Evolutionary conservation across 2,113 vertebrate genomes (phyloP), one percentile per base, ranked within the genome.

Genomic region (Anseranas semipalmata): DNA sequence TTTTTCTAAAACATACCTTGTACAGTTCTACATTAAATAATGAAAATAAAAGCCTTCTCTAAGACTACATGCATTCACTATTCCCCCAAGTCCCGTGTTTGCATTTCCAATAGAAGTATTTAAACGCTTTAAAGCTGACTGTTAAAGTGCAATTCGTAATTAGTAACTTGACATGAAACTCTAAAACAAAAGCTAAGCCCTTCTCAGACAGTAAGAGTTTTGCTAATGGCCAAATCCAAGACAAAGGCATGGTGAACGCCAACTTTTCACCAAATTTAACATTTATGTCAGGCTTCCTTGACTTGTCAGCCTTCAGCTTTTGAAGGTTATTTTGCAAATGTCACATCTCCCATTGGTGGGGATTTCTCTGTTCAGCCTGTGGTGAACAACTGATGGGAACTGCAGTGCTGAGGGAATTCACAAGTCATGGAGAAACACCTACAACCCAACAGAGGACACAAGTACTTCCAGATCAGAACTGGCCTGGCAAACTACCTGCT

Each of bases 391-490:
- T 60, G 63, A 43, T 2, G 11, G 70, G 45, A 71, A 45, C 56
- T 19, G 16, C 41, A 65, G 30, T 25, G 50, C 37, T 17, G 30
- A 20, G 24, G 52, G 46, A 39, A 77, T 3, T 21, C 80, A 55
- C 32, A 45, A 35, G 35, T 45, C 28, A 62, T 3, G 30, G 46
- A 77, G 53, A 78, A 72, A 77, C 24, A 52, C 3, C 16, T 8
- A 72, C 27, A 35, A 25, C 21, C 0, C 0, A 10, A 19, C 25
- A 65, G 48, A n/a, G 60, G 58, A 84, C 60, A 63, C 0, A 3
- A 18, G 48, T 16, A 48, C n/a, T 20, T 59, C 79, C 28, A 52
- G 33, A 45, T 37, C 58, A 72, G 41, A 50, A 59, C 17, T 17
- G 37, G 9, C 71, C 71, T 4, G 4, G 50, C 21, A 20, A 78